Conservation (phyloP, 2,888 invertebrate genomes). For the Parnassius mnemosyne region DNA sequence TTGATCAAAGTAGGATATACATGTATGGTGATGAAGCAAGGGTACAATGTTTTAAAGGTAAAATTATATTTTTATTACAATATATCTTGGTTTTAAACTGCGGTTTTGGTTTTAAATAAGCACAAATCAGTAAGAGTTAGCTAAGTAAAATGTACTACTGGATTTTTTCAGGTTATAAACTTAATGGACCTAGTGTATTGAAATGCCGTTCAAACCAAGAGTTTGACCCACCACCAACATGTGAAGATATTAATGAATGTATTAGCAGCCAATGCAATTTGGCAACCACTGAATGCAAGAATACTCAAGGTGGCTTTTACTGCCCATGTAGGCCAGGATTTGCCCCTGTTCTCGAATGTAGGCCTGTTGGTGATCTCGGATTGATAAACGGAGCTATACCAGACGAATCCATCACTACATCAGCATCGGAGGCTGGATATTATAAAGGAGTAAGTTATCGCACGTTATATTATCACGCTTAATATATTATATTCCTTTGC, state of each 20-base stretch:
- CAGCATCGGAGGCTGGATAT: constrained; percentile 90
- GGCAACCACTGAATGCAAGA: constrained; percentile 94
- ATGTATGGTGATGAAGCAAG: constrained; percentile 94
- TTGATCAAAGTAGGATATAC: constrained; percentile 88
- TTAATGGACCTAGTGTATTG: constrained; percentile 90
- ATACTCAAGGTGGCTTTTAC: constrained; percentile 92
- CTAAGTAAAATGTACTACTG: background rate
- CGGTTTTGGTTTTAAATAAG: no score
- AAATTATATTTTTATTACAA: background rate
- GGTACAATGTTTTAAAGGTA: constrained; percentile 91
- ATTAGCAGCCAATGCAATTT: constrained; percentile 93
- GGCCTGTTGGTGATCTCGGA: constrained; percentile 94
- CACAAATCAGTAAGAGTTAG: no score
- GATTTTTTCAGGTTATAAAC: constrained; percentile 84
- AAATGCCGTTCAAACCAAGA: constrained; percentile 91
- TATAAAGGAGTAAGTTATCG: constrained; percentile 84
- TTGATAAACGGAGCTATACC: constrained; percentile 93
- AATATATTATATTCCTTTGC: no score
- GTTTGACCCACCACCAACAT: constrained; percentile 91
- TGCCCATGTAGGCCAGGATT: constrained; percentile 94
- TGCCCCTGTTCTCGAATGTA: constrained; percentile 91
- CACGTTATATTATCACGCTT: no score
- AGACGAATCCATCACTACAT: constrained; percentile 93
- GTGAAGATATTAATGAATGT: constrained; percentile 96
- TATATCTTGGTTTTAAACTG: no score